Percentiles rank a stretch among this genome's conserved stretches.
These are phyloP conservation scores for Drosophila eugracilis DNA, from an alignment of 1,140 invertebrate genomes.

Conservation along the genomic window DNA sequence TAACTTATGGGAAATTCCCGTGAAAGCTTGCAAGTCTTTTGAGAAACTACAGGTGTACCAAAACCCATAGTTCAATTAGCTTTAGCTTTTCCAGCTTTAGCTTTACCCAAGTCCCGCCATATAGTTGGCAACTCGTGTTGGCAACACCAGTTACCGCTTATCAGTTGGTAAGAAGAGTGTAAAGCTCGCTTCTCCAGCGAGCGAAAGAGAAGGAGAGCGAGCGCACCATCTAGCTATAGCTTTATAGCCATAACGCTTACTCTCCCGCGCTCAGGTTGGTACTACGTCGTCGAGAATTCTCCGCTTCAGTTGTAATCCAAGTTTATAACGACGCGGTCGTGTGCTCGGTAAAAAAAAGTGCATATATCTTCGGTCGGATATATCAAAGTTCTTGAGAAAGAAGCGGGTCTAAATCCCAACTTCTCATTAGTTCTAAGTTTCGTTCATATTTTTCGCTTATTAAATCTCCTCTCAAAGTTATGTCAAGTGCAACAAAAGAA, in stretches of 20 bases:
- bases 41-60: constrained; percentile 1
- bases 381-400: constrained; percentile 16
- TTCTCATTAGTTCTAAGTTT: constrained; percentile 22
- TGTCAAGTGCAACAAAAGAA: constrained; percentile 27
- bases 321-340: constrained; percentile 53
- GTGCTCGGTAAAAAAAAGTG: constrained; percentile 14
- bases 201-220: constrained; percentile 3
- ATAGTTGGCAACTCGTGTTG: constrained; percentile 37
- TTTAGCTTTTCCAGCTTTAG: constrained; percentile 24
- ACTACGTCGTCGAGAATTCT: constrained; percentile 52
- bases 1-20: constrained; percentile 16
- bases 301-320: constrained; percentile 64
- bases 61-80: background rate
- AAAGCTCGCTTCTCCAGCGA: constrained; percentile 16
- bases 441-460: background rate
- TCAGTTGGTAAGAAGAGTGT: constrained; percentile 43
- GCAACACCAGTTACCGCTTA: constrained; percentile 39
- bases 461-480: constrained; percentile 5
- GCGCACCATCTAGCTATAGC: no score
- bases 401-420: constrained; percentile 8
- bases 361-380: constrained; percentile 4
- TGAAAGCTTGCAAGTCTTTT: background rate
- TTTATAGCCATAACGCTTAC: background rate
- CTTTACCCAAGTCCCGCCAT: constrained; percentile 28
- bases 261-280: constrained; percentile 24